Evolutionary conservation across 2,888 invertebrate species (phyloP), one percentile per base, ranked within the genome.

Genomic region (Calameuta pallipes): DNA sequence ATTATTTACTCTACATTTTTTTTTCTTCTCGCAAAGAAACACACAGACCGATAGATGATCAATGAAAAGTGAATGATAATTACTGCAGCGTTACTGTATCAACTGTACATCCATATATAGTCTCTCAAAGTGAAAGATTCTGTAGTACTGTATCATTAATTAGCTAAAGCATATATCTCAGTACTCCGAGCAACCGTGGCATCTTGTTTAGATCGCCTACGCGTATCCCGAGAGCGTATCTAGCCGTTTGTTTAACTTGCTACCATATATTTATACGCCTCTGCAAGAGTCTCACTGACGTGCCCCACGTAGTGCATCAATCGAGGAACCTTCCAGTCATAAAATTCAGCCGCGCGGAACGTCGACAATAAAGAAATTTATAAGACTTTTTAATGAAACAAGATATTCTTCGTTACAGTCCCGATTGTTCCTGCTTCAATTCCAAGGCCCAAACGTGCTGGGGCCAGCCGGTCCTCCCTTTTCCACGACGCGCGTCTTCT

Each of bases 391-490:
- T 9, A 56, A 23, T 23, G 6, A 23, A 56, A 23, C 23, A 56
- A 56, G 2, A 23, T 23, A 56, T 56, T 23, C 56, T 23, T 23
- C 23, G 0, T 75, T 78, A 78, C 31, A 78, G 41, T 41, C 78
- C 78, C 70, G 78, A 75, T 37, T 78, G 94, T 91, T 95, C 94
- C 86, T 94, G 94, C 91, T 96, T 94, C 84, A 96, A 91, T 87
- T 96, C 96, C 41, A 96, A 92, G 0, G 97, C 97, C 98, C 98
- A 98, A 69, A 98, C 97, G 91, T 97, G 96, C 89, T 98, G 97
- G 0, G 98, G 98, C 98, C 98, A 98, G 2, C 98, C 98, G 0
- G 98, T 98, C 76, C 98, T 94, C 0, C 97, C 97, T 90, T 96
- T 97, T 35, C 75, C 71, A 69, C 78, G 75, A 15, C 78, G 69